Conservation (phyloP, 1,140 invertebrate species). For the Drosophila pectinifera region DNA sequence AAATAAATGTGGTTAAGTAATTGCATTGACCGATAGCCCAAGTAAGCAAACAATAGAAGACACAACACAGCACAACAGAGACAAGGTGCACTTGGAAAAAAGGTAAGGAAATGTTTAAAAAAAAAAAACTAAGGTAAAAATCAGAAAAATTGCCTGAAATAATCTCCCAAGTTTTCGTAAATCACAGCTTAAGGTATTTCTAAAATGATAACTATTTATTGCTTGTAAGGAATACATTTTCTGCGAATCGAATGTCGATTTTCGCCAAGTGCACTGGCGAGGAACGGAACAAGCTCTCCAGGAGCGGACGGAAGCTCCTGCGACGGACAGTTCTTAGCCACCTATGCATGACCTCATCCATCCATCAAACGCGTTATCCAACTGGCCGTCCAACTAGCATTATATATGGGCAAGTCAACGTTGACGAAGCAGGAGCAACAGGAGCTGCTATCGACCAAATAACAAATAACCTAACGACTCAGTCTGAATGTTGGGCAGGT, state of each 20-base stretch:
- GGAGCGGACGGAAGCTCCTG: constrained; percentile 1
- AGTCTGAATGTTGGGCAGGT: constrained; percentile 3
- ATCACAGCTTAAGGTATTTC: too few species aligned
- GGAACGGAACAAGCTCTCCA: neutral
- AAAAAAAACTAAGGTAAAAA: neutral
- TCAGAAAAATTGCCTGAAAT: neutral
- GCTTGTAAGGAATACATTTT: too few species aligned
- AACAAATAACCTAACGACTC: constrained; percentile 39
- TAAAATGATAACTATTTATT: too few species aligned
- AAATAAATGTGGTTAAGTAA: constrained; percentile 54
- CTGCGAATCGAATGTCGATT: neutral
- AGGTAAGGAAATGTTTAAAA: neutral
- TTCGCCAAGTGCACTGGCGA: neutral
- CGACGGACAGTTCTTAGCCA: neutral
- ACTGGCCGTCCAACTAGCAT: constrained; percentile 33
- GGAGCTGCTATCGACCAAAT: constrained; percentile 68
- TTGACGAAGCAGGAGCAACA: constrained; percentile 35
- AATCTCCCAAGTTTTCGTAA: too few species aligned
- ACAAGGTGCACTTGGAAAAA: neutral
- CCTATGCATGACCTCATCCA: constrained; percentile 51
- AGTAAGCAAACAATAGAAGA: constrained; percentile 29
- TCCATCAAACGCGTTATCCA: constrained; percentile 42
- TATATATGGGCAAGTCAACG: constrained; percentile 45
- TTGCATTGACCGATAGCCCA: constrained; percentile 55
- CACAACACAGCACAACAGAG: neutral